phyloP scores from a whole-genome alignment of 2,113 vertebrate genomes.

The Sitta europaea region DNA sequence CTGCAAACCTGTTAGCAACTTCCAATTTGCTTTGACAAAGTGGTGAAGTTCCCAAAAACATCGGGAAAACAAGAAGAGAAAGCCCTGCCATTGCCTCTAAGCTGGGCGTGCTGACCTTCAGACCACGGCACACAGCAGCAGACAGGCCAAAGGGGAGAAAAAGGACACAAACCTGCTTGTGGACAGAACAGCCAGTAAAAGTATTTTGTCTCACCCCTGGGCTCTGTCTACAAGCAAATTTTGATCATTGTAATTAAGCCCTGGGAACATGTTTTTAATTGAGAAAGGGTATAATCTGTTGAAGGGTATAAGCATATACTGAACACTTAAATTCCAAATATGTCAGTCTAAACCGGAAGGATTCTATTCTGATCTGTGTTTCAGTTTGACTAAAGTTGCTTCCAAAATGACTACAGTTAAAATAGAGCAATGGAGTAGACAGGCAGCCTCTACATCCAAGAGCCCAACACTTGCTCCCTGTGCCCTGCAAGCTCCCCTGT shows the following conservation, averaged over 20 bases:
- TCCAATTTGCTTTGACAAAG: neutral
- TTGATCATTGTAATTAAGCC: neutral
- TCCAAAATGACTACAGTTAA: neutral
- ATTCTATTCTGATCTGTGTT: neutral
- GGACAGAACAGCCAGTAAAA: neutral
- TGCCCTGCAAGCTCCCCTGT: too few relatives aligned
- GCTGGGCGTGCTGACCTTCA: neutral
- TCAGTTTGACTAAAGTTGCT: neutral
- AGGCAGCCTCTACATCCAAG: rapidly evolving
- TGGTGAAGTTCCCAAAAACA: neutral
- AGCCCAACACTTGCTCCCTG: neutral
- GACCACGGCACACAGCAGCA: rapidly evolving
- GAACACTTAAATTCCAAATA: neutral
- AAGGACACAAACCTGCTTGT: neutral
- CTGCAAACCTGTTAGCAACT: neutral
- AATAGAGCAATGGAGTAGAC: rapidly evolving
- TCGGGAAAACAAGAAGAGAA: neutral
- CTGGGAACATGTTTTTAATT: neutral
- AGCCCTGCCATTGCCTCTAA: neutral
- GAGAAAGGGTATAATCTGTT: neutral
- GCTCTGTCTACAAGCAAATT: neutral
- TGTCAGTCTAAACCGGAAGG: neutral
- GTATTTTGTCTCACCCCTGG: neutral
- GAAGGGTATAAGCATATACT: neutral
- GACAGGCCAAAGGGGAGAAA: neutral